These are phyloP conservation scores for Branchellion lobata DNA, from an alignment of 2,888 invertebrate species.

Conservation along the genomic window DNA sequence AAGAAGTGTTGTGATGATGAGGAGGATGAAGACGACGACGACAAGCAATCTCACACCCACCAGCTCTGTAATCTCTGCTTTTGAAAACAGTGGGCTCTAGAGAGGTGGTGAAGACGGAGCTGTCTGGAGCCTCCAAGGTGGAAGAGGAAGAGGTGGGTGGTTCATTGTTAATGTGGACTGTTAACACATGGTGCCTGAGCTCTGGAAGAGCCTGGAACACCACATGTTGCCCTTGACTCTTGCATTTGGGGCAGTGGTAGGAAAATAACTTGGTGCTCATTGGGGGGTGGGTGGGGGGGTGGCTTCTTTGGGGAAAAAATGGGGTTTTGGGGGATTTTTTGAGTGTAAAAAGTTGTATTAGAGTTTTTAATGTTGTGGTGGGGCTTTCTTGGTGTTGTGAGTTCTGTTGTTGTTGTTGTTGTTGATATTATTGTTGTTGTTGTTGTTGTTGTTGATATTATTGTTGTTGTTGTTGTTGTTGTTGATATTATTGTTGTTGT, in stretches of 20 bases:
- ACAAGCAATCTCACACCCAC: no score
- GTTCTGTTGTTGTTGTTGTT: neutral
- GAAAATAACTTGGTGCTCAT: neutral
- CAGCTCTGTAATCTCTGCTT: neutral
- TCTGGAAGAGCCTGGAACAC: slow-evolving; percentile 31
- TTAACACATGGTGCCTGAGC: slow-evolving; percentile 37
- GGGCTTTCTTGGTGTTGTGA: no score
- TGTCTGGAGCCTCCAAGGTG: neutral
- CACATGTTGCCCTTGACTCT: slow-evolving; percentile 1
- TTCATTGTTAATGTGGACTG: slow-evolving; percentile 19
- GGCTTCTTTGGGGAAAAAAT: no score
- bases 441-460: neutral
- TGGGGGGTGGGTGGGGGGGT: neutral
- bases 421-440: neutral
- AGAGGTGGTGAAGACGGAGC: neutral
- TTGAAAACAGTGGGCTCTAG: neutral
- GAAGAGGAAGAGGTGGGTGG: neutral
- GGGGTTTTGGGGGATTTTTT: no score
- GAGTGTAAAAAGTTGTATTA: no score
- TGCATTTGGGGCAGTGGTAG: slow-evolving; percentile 40
- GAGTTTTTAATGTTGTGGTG: no score
- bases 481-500: neutral
- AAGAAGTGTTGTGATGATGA: no score
- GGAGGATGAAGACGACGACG: no score
- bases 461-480: neutral